Base-by-base conservation (phyloP, 2,113 vertebrate species). In the Corynorhinus townsendii region DNA sequence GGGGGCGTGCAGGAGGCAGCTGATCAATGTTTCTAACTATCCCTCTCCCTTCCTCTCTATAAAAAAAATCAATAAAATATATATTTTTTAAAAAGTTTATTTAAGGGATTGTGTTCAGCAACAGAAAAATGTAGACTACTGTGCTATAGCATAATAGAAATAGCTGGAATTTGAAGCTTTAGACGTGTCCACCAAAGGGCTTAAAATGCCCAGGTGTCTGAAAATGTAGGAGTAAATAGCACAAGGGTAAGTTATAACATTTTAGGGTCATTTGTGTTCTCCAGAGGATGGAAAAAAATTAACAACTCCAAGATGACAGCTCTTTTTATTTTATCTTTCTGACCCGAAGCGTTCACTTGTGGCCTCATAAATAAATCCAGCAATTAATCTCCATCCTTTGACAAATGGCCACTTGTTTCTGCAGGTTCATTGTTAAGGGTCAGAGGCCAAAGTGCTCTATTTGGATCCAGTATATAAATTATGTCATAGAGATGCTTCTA, bases 311-410 rank as follows among this genome's bases (percentile, higher is more conserved):
- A 81, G 7, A n/a, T 96, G 93, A 94, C 72, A 97, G 89, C 5
- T 35, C 7, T 8, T 40, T 12, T 85, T 59, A n/a, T 33, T 71
- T 26, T 26, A 66, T 81, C 66, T 89, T 95, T 75, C 62, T 91
- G 56, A 33, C 69, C 73, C 90, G 66, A 89, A 93, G 33, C 35
- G 72, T 43, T 87, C 3, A 49, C 38, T 94, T 73, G 66, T 84
- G 87, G 16, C 16, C 77, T 80, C 49, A 95, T 89, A 96, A 96
- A 97, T 52, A 96, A 96, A 92, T 43, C 76, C 20, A 87, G 2
- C 59, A 86, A 43, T 96, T 93, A 33, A 89, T 93, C 90, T 93
- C 85, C 92, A 79, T 47, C 80, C 33, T 96, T 86, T 91, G 81
- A 33, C 59, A 93, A 91, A 77, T 93, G 88, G 28, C 79, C 84